These are phyloP conservation scores for Drosophila quadrilineata DNA, from an alignment of 1,140 invertebrate genomes.

Conservation along the genomic window DNA sequence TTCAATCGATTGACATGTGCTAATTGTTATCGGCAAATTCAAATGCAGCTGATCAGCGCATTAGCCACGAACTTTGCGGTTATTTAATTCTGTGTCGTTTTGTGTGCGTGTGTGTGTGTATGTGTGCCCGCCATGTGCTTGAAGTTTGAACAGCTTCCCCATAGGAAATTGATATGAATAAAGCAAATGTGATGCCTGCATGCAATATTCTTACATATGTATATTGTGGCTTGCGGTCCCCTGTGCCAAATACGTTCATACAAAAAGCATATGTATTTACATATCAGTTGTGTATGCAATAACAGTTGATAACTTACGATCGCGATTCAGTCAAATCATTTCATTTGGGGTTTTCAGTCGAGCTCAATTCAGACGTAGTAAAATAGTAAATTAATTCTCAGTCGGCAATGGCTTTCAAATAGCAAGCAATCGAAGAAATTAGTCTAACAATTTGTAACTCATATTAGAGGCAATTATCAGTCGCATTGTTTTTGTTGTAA, in stretches of 20 bases:
- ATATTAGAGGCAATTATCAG: conserved; percentile 48
- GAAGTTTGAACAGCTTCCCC: conserved; percentile 31
- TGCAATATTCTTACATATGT: no score
- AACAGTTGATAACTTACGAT: conserved; percentile 19
- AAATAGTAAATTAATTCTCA: conserved; percentile 1
- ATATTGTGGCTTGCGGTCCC: conserved; percentile 42
- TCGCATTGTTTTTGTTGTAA: conserved; percentile 27
- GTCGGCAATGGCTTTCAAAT: neutral
- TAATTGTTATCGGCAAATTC: neutral
- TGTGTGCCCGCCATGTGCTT: neutral
- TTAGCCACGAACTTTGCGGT: conserved; percentile 1
- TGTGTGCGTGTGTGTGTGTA: neutral
- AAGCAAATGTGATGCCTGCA: conserved; percentile 1
- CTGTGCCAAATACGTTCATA: neutral
- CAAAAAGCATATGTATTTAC: neutral
- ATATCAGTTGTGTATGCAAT: conserved; percentile 7
- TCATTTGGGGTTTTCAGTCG: conserved; percentile 18
- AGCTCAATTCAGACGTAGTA: no score
- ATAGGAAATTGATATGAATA: conserved; percentile 21
- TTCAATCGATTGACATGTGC: no score
- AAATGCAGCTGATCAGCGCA: neutral
- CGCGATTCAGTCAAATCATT: neutral
- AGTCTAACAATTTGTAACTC: conserved; percentile 36
- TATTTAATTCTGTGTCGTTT: neutral
- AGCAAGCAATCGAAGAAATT: conserved; percentile 7